Base-by-base conservation (phyloP, 2,888 invertebrate species). In the Eilema sororculum region DNA sequence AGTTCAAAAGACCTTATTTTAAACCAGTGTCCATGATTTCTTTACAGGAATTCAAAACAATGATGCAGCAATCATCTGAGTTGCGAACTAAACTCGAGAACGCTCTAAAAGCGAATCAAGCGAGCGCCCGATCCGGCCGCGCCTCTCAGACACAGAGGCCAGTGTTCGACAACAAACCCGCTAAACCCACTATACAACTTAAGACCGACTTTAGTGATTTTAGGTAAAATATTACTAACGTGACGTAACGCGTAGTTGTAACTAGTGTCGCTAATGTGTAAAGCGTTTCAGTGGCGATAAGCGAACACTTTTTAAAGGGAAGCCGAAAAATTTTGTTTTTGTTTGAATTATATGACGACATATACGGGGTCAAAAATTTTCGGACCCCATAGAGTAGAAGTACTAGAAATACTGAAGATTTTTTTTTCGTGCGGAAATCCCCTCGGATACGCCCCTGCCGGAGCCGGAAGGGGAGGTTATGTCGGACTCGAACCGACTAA, bases 151-250 rank as follows among this genome's bases (percentile, higher is more conserved):
- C 86, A 8, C 89, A 81, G 74, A 89, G 92, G 0, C 89, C 92
- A 0, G 75, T 89, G 61, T 89, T 91, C 82, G 89, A 89, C 6
- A 76, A 89, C n/a, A 89, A 90, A 9, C 89, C 91, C 9, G 91
- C 95, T 60, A 92, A 95, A 73, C 98, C 98, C 72, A 97, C 98
- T 67, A 99, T 99, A 87, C 98, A 98, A 91, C 96, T 99, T 80
- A 99, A 98, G 96, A 99, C 98, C 3, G 98, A 99, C 94, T 99
- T 99, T 91, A 98, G 98, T 86, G 98, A 99, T 94, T 99, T 99
- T 87, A 97, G 97, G 86, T 97, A 96, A 94, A 78, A 59, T 41
- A 13, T n/a, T 37, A 22, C 13, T 28, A 62, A 0, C 10, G 41
- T 66, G 56, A 52, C 12, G 30, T 57, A 37, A 28, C 30, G 57